A percentile compares a stretch with the other conserved stretches of the same genome.
Conservation (phyloP, 1,140 invertebrate species). For the Trichonephila clavata region DNA sequence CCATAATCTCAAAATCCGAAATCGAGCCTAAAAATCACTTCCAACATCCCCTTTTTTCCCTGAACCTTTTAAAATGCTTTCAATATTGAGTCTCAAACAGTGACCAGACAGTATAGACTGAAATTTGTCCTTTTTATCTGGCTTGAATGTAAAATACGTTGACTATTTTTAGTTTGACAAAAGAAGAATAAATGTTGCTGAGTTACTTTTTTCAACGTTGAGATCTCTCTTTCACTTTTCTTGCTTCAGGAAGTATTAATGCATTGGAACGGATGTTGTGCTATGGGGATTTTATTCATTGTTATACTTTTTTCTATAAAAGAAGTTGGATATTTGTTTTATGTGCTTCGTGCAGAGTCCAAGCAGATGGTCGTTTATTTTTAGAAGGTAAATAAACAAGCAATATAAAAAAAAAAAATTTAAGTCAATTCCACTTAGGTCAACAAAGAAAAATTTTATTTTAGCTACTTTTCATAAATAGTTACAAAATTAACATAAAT, state of each 20-base stretch:
- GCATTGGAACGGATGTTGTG: neutral
- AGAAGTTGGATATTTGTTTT: constrained; percentile 4
- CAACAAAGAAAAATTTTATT: too few relatives aligned
- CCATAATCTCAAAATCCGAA: constrained; percentile 59
- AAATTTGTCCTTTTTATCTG: constrained; percentile 38
- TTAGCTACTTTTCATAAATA: too few relatives aligned
- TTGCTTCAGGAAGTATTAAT: neutral
- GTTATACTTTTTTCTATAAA: neutral
- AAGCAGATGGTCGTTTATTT: too few relatives aligned
- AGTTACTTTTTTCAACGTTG: neutral
- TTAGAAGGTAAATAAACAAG: too few relatives aligned
- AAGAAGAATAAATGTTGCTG: constrained; percentile 4
- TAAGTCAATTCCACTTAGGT: too few relatives aligned
- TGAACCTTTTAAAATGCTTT: constrained; percentile 48
- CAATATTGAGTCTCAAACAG: constrained; percentile 5
- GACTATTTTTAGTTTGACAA: constrained; percentile 14
- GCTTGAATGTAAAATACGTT: constrained; percentile 32
- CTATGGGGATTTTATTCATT: neutral
- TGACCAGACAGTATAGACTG: constrained; percentile 14
- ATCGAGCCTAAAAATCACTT: constrained; percentile 58
- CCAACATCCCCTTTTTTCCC: constrained; percentile 3
- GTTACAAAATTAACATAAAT: too few relatives aligned
- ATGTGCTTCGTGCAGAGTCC: neutral
- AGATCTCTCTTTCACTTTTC: neutral
- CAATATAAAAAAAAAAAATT: too few relatives aligned